phyloP scores from a whole-genome alignment of 2,113 vertebrate genomes.

The Argyrosomus japonicus region DNA sequence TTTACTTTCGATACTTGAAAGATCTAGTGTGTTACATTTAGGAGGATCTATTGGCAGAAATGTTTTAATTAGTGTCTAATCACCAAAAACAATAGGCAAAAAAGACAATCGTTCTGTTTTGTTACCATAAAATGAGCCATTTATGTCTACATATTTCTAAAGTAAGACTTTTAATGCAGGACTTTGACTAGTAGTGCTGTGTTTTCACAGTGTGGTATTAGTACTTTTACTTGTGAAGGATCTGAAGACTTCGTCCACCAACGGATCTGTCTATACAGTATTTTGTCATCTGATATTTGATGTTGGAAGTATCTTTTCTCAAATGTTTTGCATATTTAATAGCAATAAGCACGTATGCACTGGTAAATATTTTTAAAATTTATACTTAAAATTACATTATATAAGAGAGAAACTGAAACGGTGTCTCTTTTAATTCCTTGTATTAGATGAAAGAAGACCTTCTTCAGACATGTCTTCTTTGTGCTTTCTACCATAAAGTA shows the following conservation, averaged over 20 bases:
- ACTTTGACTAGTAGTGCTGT: background rate
- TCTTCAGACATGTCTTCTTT: slow-evolving; percentile 38
- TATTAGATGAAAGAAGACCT: slow-evolving; percentile 26
- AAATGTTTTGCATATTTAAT: slow-evolving; percentile 2
- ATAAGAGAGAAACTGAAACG: background rate
- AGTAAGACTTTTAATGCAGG: background rate
- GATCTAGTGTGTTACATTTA: too few species aligned
- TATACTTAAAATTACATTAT: too few species aligned
- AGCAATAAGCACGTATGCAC: background rate
- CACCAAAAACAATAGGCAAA: too few species aligned
- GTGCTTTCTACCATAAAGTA: slow-evolving; percentile 33
- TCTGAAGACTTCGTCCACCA: background rate
- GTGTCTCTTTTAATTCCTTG: slow-evolving; percentile 21
- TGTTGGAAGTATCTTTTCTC: too few species aligned
- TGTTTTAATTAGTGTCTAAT: too few species aligned
- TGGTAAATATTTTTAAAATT: background rate
- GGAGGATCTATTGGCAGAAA: too few species aligned
- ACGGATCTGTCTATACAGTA: background rate
- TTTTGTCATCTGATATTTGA: background rate
- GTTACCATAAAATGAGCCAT: too few species aligned
- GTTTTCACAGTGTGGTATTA: background rate
- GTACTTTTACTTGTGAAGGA: background rate
- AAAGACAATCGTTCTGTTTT: too few species aligned
- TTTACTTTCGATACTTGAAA: too few species aligned
- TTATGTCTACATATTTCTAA: too few species aligned